Conservation (phyloP, 2,797 vertebrate genomes). For the Poeciliopsis paucimaculata region DNA sequence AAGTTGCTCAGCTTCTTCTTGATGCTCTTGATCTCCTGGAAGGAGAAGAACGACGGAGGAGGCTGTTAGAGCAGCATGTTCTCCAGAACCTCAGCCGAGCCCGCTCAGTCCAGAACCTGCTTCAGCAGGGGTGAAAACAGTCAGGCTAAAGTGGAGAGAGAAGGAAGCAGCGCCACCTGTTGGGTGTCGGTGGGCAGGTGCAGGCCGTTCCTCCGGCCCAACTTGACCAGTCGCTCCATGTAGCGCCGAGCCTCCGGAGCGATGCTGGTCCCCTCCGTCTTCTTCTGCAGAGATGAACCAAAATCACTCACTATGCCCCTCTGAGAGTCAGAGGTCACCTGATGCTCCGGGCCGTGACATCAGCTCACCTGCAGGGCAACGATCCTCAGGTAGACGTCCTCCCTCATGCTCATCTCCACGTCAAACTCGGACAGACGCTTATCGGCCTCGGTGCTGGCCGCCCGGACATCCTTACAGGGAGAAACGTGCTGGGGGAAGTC, state of each 20-base stretch:
- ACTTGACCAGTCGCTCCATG: conserved; percentile 90
- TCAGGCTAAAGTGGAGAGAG: no score
- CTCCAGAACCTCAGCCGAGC: background rate
- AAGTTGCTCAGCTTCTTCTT: conserved; percentile 93
- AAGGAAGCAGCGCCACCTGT: conserved; percentile 76
- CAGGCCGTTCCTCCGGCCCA: conserved; percentile 91
- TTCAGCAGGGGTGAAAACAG: background rate
- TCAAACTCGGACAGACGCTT: conserved; percentile 95
- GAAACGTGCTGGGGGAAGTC: conserved; percentile 97
- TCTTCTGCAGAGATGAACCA: conserved; percentile 77
- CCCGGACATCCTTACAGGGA: conserved; percentile 85
- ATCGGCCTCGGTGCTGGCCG: conserved; percentile 92
- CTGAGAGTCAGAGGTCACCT: background rate
- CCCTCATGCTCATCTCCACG: conserved; percentile 98
- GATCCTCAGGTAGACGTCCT: conserved; percentile 92
- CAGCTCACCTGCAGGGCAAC: conserved; percentile 89
- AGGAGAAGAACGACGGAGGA: background rate
- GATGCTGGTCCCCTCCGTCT: conserved; percentile 72
- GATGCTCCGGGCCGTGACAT: background rate
- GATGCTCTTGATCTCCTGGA: conserved; percentile 92
- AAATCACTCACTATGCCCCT: background rate
- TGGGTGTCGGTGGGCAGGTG: conserved; percentile 88
- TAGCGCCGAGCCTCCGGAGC: conserved; percentile 85
- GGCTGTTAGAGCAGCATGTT: background rate
- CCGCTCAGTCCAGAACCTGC: background rate